phyloP scores from a whole-genome alignment of 2,797 vertebrate genomes.

The Numenius phaeopus region DNA sequence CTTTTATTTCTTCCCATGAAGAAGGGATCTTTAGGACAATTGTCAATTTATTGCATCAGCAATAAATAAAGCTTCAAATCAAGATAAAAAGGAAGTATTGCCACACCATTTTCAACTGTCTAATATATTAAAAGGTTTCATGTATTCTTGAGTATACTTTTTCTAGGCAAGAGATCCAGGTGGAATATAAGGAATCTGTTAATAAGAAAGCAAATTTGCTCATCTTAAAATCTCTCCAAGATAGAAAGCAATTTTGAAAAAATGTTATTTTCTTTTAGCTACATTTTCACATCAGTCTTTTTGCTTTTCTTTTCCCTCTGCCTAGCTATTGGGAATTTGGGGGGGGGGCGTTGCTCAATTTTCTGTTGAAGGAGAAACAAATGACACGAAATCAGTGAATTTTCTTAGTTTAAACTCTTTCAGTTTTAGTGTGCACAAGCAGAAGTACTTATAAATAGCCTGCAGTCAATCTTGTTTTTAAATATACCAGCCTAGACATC shows the following conservation, averaged over 20 bases:
- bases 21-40: neutral
- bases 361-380: neutral
- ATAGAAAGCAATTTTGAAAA: neutral
- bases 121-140: neutral
- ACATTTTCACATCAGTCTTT: neutral
- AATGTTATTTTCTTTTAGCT: neutral
- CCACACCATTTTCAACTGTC: neutral
- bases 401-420: neutral
- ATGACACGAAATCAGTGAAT: neutral
- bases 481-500: constrained; percentile 5
- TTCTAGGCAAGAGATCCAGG: neutral
- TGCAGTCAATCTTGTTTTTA: constrained; percentile 30
- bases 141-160: neutral
- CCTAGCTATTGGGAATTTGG: neutral
- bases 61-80: neutral
- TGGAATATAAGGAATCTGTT: neutral
- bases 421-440: neutral
- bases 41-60: neutral
- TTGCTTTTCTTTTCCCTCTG: neutral
- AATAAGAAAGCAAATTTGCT: neutral
- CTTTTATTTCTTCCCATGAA: neutral
- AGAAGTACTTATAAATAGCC: constrained; percentile 20
- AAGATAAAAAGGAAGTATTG: neutral
- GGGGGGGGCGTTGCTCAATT: neutral
- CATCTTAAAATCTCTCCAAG: neutral